phyloP scores from a whole-genome alignment of 2,113 vertebrate species.

The Abramis brama region DNA sequence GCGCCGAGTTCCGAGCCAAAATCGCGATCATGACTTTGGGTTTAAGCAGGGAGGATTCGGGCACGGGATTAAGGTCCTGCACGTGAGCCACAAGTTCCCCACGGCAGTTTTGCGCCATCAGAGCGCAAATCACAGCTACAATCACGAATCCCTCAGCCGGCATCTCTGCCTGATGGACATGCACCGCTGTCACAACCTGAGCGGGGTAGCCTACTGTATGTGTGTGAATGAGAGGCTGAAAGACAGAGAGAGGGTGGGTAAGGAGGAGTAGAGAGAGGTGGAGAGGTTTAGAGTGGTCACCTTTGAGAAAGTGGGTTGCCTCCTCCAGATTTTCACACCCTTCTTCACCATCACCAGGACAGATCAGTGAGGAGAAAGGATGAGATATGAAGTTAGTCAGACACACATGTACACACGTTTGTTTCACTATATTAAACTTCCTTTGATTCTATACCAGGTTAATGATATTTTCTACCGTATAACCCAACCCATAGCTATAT shows the following conservation, averaged over 20 bases:
- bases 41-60: constrained; percentile 82
- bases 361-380: neutral
- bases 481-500: too few relatives aligned
- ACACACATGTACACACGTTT: too few relatives aligned
- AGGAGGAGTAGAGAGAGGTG: constrained; percentile 40
- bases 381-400: neutral
- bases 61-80: constrained; percentile 56
- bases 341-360: neutral
- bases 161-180: constrained; percentile 64
- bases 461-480: too few relatives aligned
- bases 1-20: constrained; percentile 87
- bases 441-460: too few relatives aligned
- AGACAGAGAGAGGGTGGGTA: constrained; percentile 23
- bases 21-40: constrained; percentile 88
- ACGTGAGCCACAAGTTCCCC: constrained; percentile 65
- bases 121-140: constrained; percentile 60
- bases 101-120: constrained; percentile 59
- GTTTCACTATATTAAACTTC: too few relatives aligned
- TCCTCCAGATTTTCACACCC: neutral
- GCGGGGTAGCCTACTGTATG: constrained; percentile 21
- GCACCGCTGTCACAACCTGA: constrained; percentile 40
- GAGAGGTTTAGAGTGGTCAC: neutral
- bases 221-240: neutral
- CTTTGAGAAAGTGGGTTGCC: neutral
- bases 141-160: constrained; percentile 57